phyloP scores from a whole-genome alignment of 2,113 vertebrate species.

The Verasper variegatus region DNA sequence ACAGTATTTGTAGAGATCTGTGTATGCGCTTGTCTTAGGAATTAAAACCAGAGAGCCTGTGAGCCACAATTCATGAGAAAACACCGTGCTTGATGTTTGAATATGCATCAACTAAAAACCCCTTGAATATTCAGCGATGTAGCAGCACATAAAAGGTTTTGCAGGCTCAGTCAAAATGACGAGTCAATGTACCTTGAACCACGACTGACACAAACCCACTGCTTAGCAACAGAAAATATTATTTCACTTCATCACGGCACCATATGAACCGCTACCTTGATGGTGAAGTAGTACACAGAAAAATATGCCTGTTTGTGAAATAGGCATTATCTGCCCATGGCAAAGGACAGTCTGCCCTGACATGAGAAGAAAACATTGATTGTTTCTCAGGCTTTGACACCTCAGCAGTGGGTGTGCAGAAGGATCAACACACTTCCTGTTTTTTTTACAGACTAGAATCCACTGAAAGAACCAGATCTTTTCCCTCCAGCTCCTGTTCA shows the following conservation, averaged over 20 bases:
- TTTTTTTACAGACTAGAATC: constrained; percentile 5
- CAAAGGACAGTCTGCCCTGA: constrained; percentile 2
- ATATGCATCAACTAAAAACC: constrained; percentile 25
- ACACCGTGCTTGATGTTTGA: constrained; percentile 6
- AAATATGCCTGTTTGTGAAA: background rate
- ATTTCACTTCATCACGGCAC: background rate
- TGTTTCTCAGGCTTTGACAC: background rate
- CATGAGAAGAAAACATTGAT: constrained; percentile 1
- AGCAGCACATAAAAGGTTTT: constrained; percentile 13
- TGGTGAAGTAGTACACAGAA: background rate
- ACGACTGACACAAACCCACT: constrained; percentile 5
- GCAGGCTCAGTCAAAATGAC: constrained; percentile 11
- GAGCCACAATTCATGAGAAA: background rate
- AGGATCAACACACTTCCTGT: background rate
- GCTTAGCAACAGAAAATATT: constrained; percentile 13
- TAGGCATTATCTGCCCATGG: background rate
- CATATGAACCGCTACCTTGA: background rate
- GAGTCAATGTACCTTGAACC: background rate
- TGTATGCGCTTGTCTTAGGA: background rate
- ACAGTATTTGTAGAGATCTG: background rate
- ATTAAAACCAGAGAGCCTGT: background rate
- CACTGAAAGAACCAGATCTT: background rate
- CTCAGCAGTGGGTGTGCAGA: background rate
- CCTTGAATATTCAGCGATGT: constrained; percentile 42
- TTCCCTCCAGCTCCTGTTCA: background rate